Conservation (phyloP, 2,888 invertebrate species). For the Gisinianus flammeolus region DNA sequence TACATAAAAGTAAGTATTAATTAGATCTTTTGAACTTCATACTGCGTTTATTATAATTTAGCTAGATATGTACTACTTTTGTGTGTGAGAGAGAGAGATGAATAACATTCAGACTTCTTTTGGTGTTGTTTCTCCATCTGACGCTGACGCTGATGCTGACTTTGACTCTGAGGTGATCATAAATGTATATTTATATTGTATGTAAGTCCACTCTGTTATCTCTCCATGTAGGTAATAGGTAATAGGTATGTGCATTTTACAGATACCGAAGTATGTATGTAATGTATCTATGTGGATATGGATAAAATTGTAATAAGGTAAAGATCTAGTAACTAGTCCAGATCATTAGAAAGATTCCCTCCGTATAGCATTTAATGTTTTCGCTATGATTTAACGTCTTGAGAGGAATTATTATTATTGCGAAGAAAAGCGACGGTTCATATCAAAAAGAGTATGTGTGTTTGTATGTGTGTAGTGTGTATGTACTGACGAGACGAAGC, state of each 20-base stretch:
- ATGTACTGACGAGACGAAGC: constrained; percentile 18
- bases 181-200: no score
- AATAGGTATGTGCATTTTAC: neutral
- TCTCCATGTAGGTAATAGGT: neutral
- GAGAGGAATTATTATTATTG: neutral
- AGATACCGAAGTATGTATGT: neutral
- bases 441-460: neutral
- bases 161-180: no score
- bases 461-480: neutral
- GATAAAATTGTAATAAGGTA: constrained; percentile 13
- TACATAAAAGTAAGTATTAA: constrained; percentile 42
- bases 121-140: neutral
- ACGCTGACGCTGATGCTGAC: neutral
- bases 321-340: constrained; percentile 23
- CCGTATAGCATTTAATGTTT: neutral
- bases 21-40: constrained; percentile 42
- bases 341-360: neutral
- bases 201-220: neutral
- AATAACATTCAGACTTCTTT: neutral
- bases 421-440: neutral
- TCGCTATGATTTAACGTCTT: constrained; percentile 21
- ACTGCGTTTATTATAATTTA: constrained; percentile 32
- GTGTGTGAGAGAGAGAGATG: neutral
- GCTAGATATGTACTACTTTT: constrained; percentile 7
- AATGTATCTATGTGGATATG: neutral